phyloP scores from a whole-genome alignment of 2,113 vertebrate genomes.

The Macaca fascicularis region DNA sequence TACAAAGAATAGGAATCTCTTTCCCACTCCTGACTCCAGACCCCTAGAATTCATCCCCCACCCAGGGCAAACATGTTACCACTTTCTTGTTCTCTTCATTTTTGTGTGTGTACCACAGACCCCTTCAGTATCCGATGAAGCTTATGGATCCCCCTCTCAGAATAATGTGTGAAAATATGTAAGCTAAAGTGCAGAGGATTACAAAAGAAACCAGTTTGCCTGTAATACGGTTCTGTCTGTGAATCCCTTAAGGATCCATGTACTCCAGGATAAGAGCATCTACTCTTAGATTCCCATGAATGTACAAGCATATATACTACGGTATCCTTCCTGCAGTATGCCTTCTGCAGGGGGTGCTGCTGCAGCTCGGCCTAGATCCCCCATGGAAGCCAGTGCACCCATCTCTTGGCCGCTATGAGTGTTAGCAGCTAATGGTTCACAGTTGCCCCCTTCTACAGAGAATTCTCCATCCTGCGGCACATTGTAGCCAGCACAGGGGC shows the following conservation, averaged over 20 bases:
- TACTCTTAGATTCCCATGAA: not conserved
- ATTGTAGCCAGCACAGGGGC: not conserved
- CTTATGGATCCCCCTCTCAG: not conserved
- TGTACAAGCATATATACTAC: fast-evolving
- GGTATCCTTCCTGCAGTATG: not conserved
- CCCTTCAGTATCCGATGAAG: not conserved
- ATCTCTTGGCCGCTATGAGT: not conserved
- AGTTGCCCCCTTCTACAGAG: not conserved
- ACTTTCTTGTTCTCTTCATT: not conserved
- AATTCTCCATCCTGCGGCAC: not conserved
- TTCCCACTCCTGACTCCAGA: not conserved
- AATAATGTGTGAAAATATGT: not conserved
- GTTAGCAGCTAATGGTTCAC: not conserved
- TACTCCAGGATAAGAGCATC: not conserved
- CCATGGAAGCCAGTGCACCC: not conserved
- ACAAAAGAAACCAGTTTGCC: not conserved
- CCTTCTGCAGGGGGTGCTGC: not conserved
- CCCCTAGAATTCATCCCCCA: not conserved
- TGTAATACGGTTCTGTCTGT: not conserved
- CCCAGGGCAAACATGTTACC: not conserved
- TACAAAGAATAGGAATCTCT: not conserved
- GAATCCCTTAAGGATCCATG: not conserved
- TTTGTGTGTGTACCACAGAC: not conserved
- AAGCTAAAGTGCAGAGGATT: not conserved
- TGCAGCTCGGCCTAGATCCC: not conserved